These are phyloP conservation scores for Oreotrochilus melanogaster DNA, from an alignment of 2,113 vertebrate genomes.

Conservation along the genomic window DNA sequence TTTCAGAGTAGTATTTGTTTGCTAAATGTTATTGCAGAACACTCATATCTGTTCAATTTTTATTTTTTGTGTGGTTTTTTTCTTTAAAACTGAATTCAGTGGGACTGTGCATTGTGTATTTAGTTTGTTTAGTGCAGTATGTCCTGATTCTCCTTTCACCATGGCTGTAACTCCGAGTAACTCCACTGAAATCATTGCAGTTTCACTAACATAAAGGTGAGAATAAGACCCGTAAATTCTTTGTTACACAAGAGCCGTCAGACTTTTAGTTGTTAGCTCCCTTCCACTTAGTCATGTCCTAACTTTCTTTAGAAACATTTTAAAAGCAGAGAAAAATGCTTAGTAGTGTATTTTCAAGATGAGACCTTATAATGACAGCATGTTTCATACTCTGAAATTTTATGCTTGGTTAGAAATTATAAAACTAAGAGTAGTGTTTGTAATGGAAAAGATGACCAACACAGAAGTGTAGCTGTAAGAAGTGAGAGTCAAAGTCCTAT, in stretches of 20 bases:
- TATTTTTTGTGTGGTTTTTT: background rate
- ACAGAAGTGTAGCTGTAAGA: background rate
- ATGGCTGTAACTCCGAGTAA: background rate
- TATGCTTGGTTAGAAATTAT: background rate
- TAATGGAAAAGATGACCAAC: background rate
- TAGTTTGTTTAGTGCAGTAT: background rate
- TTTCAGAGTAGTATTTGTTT: background rate
- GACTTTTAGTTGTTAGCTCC: background rate
- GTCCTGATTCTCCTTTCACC: background rate
- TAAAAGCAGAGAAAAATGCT: background rate
- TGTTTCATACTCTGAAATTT: background rate
- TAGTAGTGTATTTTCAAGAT: background rate
- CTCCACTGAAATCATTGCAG: background rate
- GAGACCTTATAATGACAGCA: background rate
- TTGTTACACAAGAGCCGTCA: background rate
- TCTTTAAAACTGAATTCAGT: background rate
- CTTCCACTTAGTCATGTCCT: background rate
- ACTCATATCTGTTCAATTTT: background rate
- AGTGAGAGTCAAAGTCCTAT: background rate
- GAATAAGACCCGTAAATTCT: background rate
- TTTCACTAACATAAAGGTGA: background rate
- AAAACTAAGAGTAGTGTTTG: background rate
- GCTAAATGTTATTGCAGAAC: background rate
- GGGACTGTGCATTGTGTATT: background rate
- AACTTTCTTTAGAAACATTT: background rate